A percentile compares a stretch with the other conserved stretches of the same genome.
Conservation (phyloP, 1,140 invertebrate species). For the Sinella curviseta region DNA sequence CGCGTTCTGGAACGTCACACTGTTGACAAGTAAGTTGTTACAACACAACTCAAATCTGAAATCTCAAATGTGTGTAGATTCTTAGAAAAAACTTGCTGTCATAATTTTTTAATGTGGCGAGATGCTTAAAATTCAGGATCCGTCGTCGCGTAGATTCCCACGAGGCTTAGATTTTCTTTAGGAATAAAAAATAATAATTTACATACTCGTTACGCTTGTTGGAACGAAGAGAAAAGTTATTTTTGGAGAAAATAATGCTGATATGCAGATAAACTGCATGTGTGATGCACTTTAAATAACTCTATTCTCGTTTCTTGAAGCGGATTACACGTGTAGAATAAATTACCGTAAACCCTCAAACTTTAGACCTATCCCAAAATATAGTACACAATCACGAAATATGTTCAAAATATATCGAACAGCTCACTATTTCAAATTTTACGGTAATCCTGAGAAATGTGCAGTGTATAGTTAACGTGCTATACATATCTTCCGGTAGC, state of each 20-base stretch:
- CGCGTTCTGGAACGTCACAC: slow-evolving; percentile 67
- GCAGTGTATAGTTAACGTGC: too few species aligned
- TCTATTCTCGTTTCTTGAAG: not conserved
- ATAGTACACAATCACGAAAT: not conserved
- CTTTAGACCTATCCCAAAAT: not conserved
- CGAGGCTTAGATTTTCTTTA: not conserved
- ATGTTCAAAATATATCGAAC: too few species aligned
- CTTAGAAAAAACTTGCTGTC: too few species aligned
- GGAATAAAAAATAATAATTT: not conserved
- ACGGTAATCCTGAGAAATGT: too few species aligned
- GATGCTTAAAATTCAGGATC: not conserved
- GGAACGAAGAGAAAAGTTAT: not conserved
- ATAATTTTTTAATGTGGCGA: not conserved
- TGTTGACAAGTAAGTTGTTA: slow-evolving; percentile 62
- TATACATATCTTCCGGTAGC: too few species aligned
- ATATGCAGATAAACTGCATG: too few species aligned
- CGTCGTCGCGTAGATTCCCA: too few species aligned
- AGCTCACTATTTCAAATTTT: too few species aligned
- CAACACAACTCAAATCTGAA: not conserved
- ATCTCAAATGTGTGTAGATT: too few species aligned
- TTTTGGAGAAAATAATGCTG: too few species aligned
- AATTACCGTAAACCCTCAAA: not conserved
- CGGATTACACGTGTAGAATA: not conserved
- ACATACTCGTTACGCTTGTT: not conserved
- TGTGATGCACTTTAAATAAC: not conserved